Conservation (phyloP, 2,888 invertebrate species). For the Oxyscelio sp. region DNA sequence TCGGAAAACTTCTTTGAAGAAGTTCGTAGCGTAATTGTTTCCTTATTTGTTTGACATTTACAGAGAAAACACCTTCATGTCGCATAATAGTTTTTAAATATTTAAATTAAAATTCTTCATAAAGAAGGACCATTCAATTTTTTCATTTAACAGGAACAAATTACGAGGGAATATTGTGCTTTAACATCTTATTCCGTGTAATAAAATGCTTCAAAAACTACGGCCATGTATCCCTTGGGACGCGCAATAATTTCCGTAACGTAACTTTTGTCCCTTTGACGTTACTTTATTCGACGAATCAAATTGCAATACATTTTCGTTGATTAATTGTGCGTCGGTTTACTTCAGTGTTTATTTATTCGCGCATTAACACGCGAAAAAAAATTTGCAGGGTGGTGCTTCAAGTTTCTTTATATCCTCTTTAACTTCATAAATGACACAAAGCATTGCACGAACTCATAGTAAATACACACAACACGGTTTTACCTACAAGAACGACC, state of each 20-base stretch:
- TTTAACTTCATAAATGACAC: background rate
- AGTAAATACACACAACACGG: slow-evolving; percentile 4
- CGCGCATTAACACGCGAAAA: background rate
- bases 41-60: slow-evolving; percentile 44
- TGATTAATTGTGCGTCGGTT: too few relatives aligned
- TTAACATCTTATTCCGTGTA: background rate
- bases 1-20: slow-evolving; percentile 18
- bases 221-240: background rate
- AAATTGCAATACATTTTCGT: too few relatives aligned
- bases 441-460: background rate
- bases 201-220: background rate
- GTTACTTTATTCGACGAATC: background rate
- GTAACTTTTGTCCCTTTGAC: background rate
- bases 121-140: slow-evolving; percentile 34
- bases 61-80: background rate
- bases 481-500: background rate
- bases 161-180: slow-evolving; percentile 24
- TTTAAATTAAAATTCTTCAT: slow-evolving; percentile 58
- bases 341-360: background rate
- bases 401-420: background rate
- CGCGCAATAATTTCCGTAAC: background rate
- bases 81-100: slow-evolving; percentile 52
- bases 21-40: slow-evolving; percentile 32
- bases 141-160: slow-evolving; percentile 50
- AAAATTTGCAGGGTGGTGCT: background rate